phyloP scores from a whole-genome alignment of 2,888 invertebrate species.

The Parnassius apollo region DNA sequence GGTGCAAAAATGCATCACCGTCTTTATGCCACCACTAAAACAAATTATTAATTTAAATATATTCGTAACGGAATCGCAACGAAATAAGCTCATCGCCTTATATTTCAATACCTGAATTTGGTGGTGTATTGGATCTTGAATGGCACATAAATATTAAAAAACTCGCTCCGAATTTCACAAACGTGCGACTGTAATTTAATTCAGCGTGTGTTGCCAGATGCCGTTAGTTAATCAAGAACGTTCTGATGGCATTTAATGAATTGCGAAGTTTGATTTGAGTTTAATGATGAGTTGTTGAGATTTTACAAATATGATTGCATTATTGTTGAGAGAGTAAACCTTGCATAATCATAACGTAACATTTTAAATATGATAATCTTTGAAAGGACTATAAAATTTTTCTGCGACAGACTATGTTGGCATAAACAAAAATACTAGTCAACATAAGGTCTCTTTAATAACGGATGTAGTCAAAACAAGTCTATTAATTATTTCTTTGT shows the following conservation, averaged over 20 bases:
- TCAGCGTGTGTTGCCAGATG: conserved; percentile 52
- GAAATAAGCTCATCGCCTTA: conserved; percentile 27
- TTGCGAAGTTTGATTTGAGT: conserved; percentile 43
- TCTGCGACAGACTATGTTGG: too few relatives aligned
- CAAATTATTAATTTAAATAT: conserved; percentile 14
- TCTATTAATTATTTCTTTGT: too few relatives aligned
- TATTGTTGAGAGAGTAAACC: not conserved
- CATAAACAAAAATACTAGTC: too few relatives aligned
- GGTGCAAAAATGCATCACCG: not conserved
- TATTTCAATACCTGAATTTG: conserved; percentile 31
- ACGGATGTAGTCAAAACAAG: too few relatives aligned
- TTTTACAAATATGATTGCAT: conserved; percentile 5
- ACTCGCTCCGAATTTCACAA: conserved; percentile 58
- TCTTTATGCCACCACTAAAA: not conserved
- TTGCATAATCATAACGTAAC: not conserved
- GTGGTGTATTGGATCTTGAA: conserved; percentile 57
- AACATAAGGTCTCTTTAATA: too few relatives aligned
- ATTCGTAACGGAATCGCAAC: conserved; percentile 23
- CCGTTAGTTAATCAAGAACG: conserved; percentile 63
- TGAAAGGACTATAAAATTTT: too few relatives aligned
- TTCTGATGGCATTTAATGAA: conserved; percentile 62
- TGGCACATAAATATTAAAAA: conserved; percentile 60
- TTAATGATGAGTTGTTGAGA: conserved; percentile 36
- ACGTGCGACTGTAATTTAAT: conserved; percentile 54
- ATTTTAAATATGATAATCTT: too few relatives aligned